phyloP scores from a whole-genome alignment of 2,888 invertebrate genomes.

The Cheilosia impressa region DNA sequence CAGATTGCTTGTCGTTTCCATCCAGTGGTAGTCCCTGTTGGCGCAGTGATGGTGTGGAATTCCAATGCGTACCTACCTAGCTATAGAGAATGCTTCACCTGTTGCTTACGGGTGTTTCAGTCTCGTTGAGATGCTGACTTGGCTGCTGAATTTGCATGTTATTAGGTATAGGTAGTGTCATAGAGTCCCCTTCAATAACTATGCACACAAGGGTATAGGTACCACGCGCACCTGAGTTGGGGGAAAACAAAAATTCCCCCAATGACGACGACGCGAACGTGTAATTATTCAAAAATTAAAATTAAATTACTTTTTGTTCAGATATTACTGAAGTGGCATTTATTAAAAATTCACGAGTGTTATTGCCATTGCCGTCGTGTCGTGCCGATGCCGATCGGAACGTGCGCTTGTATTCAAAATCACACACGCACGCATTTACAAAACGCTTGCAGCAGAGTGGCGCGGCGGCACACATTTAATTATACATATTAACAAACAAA shows the following conservation, averaged over 20 bases:
- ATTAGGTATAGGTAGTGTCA: conserved; percentile 57
- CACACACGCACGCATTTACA: conserved; percentile 1
- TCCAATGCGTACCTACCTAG: conserved; percentile 34
- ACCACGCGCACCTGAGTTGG: conserved; percentile 7
- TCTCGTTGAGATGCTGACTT: conserved; percentile 48
- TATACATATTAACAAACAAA: conserved; percentile 55
- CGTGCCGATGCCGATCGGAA: conserved; percentile 4
- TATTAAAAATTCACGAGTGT: conserved; percentile 69
- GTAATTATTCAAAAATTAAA: conserved; percentile 75
- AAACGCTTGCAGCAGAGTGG: conserved; percentile 13
- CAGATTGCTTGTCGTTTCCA: conserved; percentile 49
- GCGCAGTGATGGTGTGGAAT: conserved; percentile 49
- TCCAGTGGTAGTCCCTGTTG: conserved; percentile 11
- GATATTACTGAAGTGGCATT: conserved; percentile 71
- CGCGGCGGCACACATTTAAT: conserved; percentile 45
- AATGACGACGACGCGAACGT: conserved; percentile 42
- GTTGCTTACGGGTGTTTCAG: conserved; percentile 47
- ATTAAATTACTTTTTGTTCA: conserved; percentile 73
- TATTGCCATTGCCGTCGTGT: conserved; percentile 52
- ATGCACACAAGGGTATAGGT: conserved; percentile 22
- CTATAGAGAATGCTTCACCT: conserved; percentile 50
- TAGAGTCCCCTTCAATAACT: conserved; percentile 1
- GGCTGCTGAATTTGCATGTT: conserved; percentile 69
- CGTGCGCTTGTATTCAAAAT: conserved; percentile 50
- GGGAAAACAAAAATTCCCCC: background rate